Evolutionary conservation across 2,113 vertebrate species (phyloP).

Genomic region (Halichoerus grypus): DNA sequence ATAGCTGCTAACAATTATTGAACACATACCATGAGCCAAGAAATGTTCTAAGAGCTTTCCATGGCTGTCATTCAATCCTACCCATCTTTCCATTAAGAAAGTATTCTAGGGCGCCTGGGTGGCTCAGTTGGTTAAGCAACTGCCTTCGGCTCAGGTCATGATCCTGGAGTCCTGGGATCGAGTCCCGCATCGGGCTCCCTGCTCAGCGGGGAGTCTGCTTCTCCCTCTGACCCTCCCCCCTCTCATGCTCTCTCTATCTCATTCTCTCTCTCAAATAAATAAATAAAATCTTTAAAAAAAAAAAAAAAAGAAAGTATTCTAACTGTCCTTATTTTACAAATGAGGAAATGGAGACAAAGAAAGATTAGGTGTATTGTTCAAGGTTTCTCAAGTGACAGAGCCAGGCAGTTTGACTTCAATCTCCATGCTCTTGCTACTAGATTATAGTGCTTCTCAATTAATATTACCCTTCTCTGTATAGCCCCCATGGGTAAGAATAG

Average conservation of each 20-base stretch:
- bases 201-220: no score
- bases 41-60: background rate
- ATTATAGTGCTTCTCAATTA: accelerated
- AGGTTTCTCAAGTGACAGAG: background rate
- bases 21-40: background rate
- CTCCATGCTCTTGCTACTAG: accelerated
- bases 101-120: background rate
- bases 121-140: no score
- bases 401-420: background rate
- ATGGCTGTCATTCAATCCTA: background rate
- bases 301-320: background rate
- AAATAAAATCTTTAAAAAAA: no score
- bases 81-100: background rate
- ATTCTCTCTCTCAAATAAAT: no score
- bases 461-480: accelerated
- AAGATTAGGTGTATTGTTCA: accelerated
- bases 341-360: background rate
- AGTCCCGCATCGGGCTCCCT: no score
- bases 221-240: no score
- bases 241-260: no score
- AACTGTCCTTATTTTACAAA: background rate
- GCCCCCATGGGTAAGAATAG: accelerated
- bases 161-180: no score
- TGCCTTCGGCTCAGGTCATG: no score
- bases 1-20: background rate